Percentiles rank a stretch among this genome's conserved stretches.
phyloP scores from a whole-genome alignment of 2,113 vertebrate species.

The Synodontis membranacea region DNA sequence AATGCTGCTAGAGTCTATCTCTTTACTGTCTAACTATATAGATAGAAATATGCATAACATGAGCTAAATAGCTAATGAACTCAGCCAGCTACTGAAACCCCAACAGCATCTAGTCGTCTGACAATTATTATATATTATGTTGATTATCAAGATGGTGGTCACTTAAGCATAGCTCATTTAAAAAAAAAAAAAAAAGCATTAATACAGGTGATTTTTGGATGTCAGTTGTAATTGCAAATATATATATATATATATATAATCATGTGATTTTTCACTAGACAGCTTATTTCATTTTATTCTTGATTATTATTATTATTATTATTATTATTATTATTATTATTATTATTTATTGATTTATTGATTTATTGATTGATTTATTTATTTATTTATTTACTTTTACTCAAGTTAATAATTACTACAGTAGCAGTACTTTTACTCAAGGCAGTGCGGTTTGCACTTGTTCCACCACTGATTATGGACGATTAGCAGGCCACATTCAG shows the following conservation, averaged over 20 bases:
- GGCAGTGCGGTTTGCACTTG: not conserved
- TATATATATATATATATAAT: too few species aligned
- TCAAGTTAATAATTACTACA: not conserved
- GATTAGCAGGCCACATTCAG: not conserved
- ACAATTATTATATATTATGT: not conserved
- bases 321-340: too few species aligned
- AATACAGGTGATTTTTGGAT: not conserved
- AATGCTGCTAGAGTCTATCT: too few species aligned
- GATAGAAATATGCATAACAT: too few species aligned
- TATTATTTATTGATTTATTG: too few species aligned
- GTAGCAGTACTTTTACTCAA: not conserved
- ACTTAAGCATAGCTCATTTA: not conserved
- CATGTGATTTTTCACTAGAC: not conserved
- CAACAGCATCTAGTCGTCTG: too few species aligned
- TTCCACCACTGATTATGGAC: constrained; percentile 1
- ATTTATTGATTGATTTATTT: too few species aligned
- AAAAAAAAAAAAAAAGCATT: not conserved
- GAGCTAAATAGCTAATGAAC: too few species aligned
- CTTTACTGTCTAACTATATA: too few species aligned
- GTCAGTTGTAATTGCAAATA: not conserved
- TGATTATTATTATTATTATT: not conserved
- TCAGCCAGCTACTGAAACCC: too few species aligned
- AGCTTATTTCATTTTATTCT: not conserved
- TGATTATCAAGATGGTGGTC: not conserved
- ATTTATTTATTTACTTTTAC: not conserved